Conservation (phyloP, 2,113 vertebrate genomes). For the Donacobius atricapilla region DNA sequence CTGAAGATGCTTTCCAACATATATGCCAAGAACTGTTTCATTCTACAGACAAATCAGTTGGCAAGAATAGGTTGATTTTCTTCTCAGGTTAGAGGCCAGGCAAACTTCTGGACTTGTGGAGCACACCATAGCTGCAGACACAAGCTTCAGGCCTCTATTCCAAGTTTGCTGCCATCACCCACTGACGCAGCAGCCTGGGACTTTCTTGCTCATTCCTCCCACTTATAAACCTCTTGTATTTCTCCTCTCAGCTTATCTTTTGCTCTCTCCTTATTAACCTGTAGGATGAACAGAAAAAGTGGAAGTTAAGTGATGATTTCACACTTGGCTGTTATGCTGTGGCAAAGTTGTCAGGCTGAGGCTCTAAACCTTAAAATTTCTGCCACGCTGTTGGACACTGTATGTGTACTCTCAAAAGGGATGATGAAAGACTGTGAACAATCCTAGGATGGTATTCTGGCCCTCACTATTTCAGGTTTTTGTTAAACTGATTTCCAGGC, state of each 20-base stretch:
- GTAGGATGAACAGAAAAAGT: slow-evolving; percentile 9
- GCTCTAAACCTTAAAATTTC: neutral
- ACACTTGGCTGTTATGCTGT: neutral
- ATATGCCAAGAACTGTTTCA: neutral
- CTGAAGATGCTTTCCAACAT: neutral
- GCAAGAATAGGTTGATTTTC: neutral
- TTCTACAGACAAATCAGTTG: slow-evolving; percentile 39
- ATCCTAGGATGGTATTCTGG: neutral
- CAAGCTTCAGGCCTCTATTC: neutral
- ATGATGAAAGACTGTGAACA: slow-evolving; percentile 44
- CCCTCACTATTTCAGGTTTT: slow-evolving; percentile 1
- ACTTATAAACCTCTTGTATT: neutral
- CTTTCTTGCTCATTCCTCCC: neutral
- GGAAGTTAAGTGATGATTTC: slow-evolving; percentile 18
- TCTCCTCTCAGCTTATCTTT: neutral
- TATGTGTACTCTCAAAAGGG: neutral
- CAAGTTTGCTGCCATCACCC: neutral
- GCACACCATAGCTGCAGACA: neutral
- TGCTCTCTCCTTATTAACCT: slow-evolving; percentile 50
- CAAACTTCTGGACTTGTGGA: neutral
- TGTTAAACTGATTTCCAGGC: neutral
- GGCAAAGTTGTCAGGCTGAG: slow-evolving; percentile 17
- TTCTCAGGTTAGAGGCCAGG: neutral
- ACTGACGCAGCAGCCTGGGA: neutral
- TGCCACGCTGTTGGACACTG: neutral